phyloP scores from a whole-genome alignment of 2,797 vertebrate genomes.

The Artibeus lituratus region DNA sequence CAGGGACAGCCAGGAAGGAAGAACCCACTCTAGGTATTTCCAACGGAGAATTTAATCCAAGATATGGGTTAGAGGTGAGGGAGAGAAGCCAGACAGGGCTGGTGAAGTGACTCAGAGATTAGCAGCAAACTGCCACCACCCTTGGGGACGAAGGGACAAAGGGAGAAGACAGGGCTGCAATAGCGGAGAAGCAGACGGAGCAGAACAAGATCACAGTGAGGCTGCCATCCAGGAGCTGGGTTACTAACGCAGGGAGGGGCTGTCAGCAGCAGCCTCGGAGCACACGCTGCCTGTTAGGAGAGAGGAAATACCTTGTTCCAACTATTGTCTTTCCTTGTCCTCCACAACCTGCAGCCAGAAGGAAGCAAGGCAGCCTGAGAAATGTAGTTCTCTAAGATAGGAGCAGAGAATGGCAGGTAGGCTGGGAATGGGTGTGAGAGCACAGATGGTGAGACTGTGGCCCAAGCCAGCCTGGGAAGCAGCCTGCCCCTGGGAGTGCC shows the following conservation, averaged over 20 bases:
- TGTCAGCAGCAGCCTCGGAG: background rate
- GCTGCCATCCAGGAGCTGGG: rapidly evolving
- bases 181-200: background rate
- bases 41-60: background rate
- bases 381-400: background rate
- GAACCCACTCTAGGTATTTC: background rate
- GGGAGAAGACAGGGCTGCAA: no score
- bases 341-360: background rate
- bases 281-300: background rate
- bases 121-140: background rate
- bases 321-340: background rate
- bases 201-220: background rate
- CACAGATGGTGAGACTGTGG: background rate
- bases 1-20: background rate
- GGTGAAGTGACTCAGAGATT: background rate
- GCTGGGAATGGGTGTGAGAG: background rate
- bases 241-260: background rate
- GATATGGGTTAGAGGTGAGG: background rate
- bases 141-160: background rate
- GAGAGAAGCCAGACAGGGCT: background rate
- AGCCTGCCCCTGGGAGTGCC: background rate
- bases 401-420: background rate
- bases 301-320: background rate
- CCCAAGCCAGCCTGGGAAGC: background rate
- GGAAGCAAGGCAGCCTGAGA: background rate